Base-by-base conservation (phyloP, 2,888 invertebrate species). In the Metacarcinus magister region DNA sequence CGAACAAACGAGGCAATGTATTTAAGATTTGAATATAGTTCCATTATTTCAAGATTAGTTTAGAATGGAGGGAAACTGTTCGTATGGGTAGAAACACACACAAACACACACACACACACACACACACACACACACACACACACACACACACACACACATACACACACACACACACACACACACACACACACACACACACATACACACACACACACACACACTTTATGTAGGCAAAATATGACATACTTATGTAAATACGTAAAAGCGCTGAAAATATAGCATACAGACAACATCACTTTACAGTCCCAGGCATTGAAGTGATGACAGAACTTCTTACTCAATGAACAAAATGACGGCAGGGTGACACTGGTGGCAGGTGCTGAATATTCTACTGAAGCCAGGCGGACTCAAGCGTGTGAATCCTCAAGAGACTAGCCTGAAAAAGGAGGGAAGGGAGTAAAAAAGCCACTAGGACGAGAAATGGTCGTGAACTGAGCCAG, bases 111-210 rank as follows among this genome's bases (percentile, higher is more conserved):
- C 75, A 75, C 75, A 75, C 75, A 75, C 75, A 75, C 75, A 75
- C 75, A 75, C 75, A 75, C 75, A 75, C 75, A 75, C 75, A 75
- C 75, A 75, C 75, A 75, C 75, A 75, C n/a, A 7, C 16, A 75
- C 4, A n/a, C 67, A 75, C 23, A 75, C 28, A 91, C 89, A 32
- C 32, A 32, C 89, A 32, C 89, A n/a, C 89, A 32, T 4, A 43
- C 89, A 89, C 39, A 89, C 89, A 89, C 89, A 89, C 89, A 89
- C 89, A 89, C 89, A 89, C 89, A 89, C 89, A 89, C 89, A 89
- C 89, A 89, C 89, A 89, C 89, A 89, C 89, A 89, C 89, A 89
- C 89, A 89, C 89, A 89, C 39, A 89, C 89, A 89, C 89, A 89
- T 32, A 89, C 89, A 89, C 89, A 89, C 89, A 89, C 89, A 89